Evolutionary conservation across 2,888 invertebrate species (phyloP), one percentile per base, ranked within the genome.

Genomic region (Diarsia rubi): DNA sequence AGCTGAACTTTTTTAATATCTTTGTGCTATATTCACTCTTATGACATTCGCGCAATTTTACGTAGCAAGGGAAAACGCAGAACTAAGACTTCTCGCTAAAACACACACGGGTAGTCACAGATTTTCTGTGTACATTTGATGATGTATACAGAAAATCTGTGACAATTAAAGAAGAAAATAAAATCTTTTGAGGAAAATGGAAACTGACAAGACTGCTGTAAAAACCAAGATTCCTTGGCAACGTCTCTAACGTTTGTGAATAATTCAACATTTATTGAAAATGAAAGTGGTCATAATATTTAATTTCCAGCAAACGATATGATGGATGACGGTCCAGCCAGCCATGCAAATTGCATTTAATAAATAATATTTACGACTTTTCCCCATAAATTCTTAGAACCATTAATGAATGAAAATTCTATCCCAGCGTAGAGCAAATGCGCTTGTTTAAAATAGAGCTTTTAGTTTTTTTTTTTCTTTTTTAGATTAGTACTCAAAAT

Each of bases 361-460:
- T 31, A 24, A 59, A 27, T 63, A 54, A 63, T 47, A 47, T 69
- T 69, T 42, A 62, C 37, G 52, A 52, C 11, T 21, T n/a, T 52
- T 21, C 42, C 52, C 21, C 24, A 49, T n/a, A 65, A 60, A 60
- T n/a, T 75, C 24, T 37, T 57, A 44, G 12, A 44, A 45, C n/a
- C 3, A 14, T 44, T 16, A 19, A 2, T 44, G 47, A 19, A 2
- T 44, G 47, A 8, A 24, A 0, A 54, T 24, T 66, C 21, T 64
- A n/a, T 19, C 27, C 19, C 16, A 27, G 54, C 1, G n/a, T 24
- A 16, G 19, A 54, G 42, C 14, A 31, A 62, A 62, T 6, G n/a
- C 11, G 9, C 11, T 54, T 16, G 19, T 75, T 75, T 31, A 31
- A 21, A 75, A 67, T 66, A 73, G 0, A 59, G 16, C 12, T 64